These are phyloP conservation scores for Drosophila paulistorum DNA, from an alignment of 1,140 invertebrate species.

Conservation along the genomic window DNA sequence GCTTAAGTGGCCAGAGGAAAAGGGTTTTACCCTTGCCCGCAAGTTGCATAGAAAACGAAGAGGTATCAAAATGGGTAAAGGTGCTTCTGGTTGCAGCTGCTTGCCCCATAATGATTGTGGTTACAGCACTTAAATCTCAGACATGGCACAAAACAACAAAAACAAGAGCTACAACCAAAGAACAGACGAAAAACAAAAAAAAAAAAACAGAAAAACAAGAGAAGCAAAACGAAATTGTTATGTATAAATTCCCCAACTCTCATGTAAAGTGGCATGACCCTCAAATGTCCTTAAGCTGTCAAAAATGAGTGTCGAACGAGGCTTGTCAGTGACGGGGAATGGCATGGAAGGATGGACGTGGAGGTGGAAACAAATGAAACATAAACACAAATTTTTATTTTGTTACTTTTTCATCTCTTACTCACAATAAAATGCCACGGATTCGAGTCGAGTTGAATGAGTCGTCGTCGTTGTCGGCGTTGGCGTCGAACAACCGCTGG, in stretches of 20 bases:
- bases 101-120: slow-evolving; percentile 11
- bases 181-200: not conserved
- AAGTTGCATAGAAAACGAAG: not conserved
- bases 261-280: slow-evolving; percentile 24
- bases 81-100: not conserved
- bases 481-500: too few species aligned
- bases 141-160: not conserved
- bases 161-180: not conserved
- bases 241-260: slow-evolving; percentile 14
- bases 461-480: not conserved
- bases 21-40: not conserved
- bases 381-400: slow-evolving; percentile 40
- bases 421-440: slow-evolving; percentile 29
- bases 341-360: not conserved
- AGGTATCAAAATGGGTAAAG: slow-evolving; percentile 3
- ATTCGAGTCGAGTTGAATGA: slow-evolving; percentile 8
- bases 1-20: not conserved
- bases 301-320: slow-evolving; percentile 31
- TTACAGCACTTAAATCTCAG: slow-evolving; percentile 22
- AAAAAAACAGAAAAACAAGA: not conserved
- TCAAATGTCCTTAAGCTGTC: slow-evolving; percentile 39
- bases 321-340: not conserved
- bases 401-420: slow-evolving; percentile 34
- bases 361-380: slow-evolving; percentile 29
- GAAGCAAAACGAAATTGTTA: slow-evolving; percentile 1